Evolutionary conservation across 2,797 vertebrate species (phyloP), one percentile per base, ranked within the genome.

Genomic region (Sciurus carolinensis): DNA sequence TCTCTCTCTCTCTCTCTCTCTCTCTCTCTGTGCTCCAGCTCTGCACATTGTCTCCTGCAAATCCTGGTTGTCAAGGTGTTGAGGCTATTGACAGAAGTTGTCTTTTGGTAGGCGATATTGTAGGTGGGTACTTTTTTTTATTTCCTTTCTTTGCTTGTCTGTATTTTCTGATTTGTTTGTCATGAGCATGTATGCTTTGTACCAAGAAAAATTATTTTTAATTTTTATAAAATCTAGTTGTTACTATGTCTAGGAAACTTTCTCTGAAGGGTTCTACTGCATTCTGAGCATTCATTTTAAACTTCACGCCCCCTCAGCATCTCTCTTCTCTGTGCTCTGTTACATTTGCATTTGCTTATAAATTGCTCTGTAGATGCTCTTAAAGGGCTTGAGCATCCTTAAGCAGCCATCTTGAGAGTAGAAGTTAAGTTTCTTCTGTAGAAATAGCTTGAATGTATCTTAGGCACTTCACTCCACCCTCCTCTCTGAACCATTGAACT

Each of bases 111-210:
- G 95, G 92, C 0, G 20, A 96, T 59, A 94, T 77, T 67, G 91
- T 96, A 95, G 91, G 83, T 71, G 75, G 87, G 80, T 66, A 71
- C 33, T 91, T 95, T 92, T 76, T 42, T 44, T 18, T 24, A 47
- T 76, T 91, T 83, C 73, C 71, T 97, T 97, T 97, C 83, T 96
- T 91, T 81, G 76, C 80, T 91, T 87, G 79, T 86, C 75, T 95
- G 7, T 69, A 33, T 95, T 96, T 97, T 95, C 62, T 95, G 82
- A 87, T 87, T 91, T 96, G 89, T 97, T 95, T 90, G 94, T 85
- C 94, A 87, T 77, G 30, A 94, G 76, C 47, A 62, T 67, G 47
- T 30, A 72, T 57, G 36, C 87, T 91, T 94, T 95, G 80, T 91
- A 91, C 62, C 75, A 69, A 95, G 72, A 81, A 91, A 79, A 71